phyloP scores from a whole-genome alignment of 2,888 invertebrate genomes.

The Elegia similella region DNA sequence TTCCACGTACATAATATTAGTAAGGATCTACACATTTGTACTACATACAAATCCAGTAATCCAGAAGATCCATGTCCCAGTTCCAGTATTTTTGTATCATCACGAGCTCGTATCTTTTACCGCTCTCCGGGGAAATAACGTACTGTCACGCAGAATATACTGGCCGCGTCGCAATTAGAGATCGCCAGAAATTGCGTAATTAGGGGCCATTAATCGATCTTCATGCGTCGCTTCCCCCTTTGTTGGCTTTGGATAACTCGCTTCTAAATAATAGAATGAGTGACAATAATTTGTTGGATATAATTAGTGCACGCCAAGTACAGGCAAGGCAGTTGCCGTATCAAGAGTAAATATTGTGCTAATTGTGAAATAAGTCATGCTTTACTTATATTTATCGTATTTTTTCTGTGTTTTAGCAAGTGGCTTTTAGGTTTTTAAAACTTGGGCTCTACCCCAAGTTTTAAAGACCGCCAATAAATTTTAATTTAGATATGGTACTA shows the following conservation, averaged over 20 bases:
- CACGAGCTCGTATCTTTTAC: slow-evolving; percentile 68
- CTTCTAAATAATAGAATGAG: slow-evolving; percentile 15
- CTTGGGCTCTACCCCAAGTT: too few relatives aligned
- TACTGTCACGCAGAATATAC: slow-evolving; percentile 79
- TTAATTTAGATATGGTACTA: too few relatives aligned
- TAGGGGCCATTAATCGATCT: slow-evolving; percentile 77
- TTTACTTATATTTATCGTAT: too few relatives aligned
- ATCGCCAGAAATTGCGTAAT: slow-evolving; percentile 80
- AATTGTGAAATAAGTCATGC: too few relatives aligned
- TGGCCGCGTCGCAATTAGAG: slow-evolving; percentile 76
- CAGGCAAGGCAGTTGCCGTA: too few relatives aligned
- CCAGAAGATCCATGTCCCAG: neutral
- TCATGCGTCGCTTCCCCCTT: slow-evolving; percentile 57
- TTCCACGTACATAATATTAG: too few relatives aligned
- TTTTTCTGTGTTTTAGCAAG: too few relatives aligned
- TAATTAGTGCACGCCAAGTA: neutral
- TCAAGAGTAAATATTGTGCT: too few relatives aligned
- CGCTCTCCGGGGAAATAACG: slow-evolving; percentile 78
- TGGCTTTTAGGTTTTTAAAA: too few relatives aligned
- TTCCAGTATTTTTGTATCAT: slow-evolving; percentile 43
- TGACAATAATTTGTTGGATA: slow-evolving; percentile 3
- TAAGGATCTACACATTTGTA: too few relatives aligned
- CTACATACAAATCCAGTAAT: neutral
- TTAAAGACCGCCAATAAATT: too few relatives aligned
- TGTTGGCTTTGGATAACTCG: slow-evolving; percentile 34